These are phyloP conservation scores for Sinocyclocheilus anophthalmus DNA, from an alignment of 2,113 vertebrate species.

Conservation along the genomic window DNA sequence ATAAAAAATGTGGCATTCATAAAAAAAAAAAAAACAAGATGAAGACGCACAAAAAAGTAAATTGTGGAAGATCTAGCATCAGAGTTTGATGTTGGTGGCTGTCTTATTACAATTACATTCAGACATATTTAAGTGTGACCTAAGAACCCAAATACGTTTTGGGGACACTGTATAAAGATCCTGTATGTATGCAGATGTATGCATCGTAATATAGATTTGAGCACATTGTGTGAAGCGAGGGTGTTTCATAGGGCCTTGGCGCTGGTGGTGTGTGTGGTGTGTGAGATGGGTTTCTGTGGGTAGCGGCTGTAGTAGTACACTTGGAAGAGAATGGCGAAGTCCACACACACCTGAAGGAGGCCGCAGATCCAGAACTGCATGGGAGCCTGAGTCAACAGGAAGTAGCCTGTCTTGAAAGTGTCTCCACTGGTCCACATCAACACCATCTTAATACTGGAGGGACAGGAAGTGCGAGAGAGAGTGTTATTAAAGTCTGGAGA, in stretches of 20 bases:
- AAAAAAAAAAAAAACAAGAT: not conserved
- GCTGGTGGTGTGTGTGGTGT: slow-evolving; percentile 82
- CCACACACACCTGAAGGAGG: slow-evolving; percentile 91
- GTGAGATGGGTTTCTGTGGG: slow-evolving; percentile 85
- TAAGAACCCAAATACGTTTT: not conserved
- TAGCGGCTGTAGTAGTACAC: slow-evolving; percentile 87
- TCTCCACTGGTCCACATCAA: slow-evolving; percentile 98
- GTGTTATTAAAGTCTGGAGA: slow-evolving; percentile 2
- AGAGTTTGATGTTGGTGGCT: not conserved
- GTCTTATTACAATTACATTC: not conserved
- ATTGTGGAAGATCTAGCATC: not conserved
- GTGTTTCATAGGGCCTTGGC: slow-evolving; percentile 88
- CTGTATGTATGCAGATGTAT: not conserved
- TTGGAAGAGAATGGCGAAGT: slow-evolving; percentile 92
- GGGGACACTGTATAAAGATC: not conserved
- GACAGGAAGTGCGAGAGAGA: not conserved
- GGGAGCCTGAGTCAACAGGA: slow-evolving; percentile 90
- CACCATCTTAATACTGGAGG: slow-evolving; percentile 94
- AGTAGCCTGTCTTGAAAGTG: slow-evolving; percentile 97
- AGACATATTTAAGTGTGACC: not conserved
- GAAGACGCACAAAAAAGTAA: not conserved
- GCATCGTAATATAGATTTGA: not conserved
- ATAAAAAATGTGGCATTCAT: not conserved
- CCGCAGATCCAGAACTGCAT: slow-evolving; percentile 96
- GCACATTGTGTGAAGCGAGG: not conserved